phyloP scores from a whole-genome alignment of 1,140 invertebrate genomes.

The Forficula auricularia region DNA sequence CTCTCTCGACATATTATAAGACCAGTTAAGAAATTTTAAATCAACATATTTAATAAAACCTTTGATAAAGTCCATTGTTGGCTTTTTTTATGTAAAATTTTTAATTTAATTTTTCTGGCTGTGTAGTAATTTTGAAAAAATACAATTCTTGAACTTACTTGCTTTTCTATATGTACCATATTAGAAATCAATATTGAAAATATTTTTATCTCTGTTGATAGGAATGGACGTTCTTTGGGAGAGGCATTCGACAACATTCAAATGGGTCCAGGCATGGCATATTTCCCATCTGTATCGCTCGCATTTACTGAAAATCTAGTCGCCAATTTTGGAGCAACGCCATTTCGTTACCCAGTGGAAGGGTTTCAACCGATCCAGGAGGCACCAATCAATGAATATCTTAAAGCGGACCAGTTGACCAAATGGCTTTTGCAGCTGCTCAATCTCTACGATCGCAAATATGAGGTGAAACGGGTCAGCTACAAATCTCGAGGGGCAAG shows the following conservation, averaged over 20 bases:
- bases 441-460: conserved; percentile 14
- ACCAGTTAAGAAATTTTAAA: too few species aligned
- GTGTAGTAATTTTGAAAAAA: too few species aligned
- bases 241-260: conserved; percentile 52
- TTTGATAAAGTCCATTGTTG: too few species aligned
- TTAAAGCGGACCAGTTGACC: conserved; percentile 34
- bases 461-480: background rate
- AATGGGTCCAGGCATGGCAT: conserved; percentile 50
- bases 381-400: conserved; percentile 32
- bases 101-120: too few species aligned
- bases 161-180: too few species aligned
- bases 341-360: conserved; percentile 48
- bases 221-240: conserved; percentile 58
- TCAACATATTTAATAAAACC: too few species aligned
- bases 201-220: too few species aligned
- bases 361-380: conserved; percentile 49
- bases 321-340: conserved; percentile 61
- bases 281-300: conserved; percentile 60
- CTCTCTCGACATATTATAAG: too few species aligned
- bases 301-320: conserved; percentile 55
- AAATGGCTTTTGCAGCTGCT: conserved; percentile 37
- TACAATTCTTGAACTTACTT: too few species aligned
- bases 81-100: too few species aligned
- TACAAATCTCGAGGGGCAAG: too few species aligned
- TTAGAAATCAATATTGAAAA: too few species aligned